Percentiles rank a stretch among this genome's conserved stretches.
phyloP scores from a whole-genome alignment of 2,888 invertebrate genomes.

The Mystacides longicornis region DNA sequence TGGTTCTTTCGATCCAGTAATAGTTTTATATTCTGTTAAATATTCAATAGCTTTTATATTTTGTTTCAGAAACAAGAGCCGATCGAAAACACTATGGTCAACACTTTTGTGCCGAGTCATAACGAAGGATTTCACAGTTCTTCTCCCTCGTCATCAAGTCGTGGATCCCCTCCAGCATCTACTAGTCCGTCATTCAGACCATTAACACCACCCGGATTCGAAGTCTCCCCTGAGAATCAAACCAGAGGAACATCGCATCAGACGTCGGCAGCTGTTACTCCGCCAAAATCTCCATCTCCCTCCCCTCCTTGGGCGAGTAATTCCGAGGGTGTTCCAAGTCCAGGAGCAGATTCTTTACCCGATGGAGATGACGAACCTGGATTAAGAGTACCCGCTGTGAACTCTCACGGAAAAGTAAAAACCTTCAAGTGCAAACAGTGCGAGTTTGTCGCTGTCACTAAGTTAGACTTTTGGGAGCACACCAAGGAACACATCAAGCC shows the following conservation, averaged over 20 bases:
- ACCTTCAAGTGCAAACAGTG: conserved; percentile 92
- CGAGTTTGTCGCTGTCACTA: conserved; percentile 73
- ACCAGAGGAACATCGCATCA: conserved; percentile 34
- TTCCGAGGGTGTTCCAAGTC: conserved; percentile 21
- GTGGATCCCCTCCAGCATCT: conserved; percentile 44
- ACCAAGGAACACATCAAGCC: conserved; percentile 83
- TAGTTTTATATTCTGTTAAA: background rate
- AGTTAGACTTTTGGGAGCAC: conserved; percentile 92
- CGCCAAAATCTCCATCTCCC: conserved; percentile 44
- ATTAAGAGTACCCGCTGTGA: conserved; percentile 56
- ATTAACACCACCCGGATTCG: conserved; percentile 55
- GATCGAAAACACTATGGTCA: conserved; percentile 43
- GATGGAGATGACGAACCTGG: conserved; percentile 54
- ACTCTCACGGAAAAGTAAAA: conserved; percentile 78
- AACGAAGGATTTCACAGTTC: conserved; percentile 55
- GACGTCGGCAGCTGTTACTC: conserved; percentile 39
- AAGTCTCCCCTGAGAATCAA: conserved; percentile 36
- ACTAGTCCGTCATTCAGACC: conserved; percentile 44
- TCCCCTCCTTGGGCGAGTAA: conserved; percentile 17
- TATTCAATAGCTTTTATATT: background rate
- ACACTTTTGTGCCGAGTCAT: conserved; percentile 50
- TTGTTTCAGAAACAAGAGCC: conserved; percentile 52
- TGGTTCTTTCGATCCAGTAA: no score
- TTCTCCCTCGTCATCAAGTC: conserved; percentile 52
- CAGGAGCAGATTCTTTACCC: conserved; percentile 13